phyloP scores from a whole-genome alignment of 2,888 invertebrate species.

The Ochlodes sylvanus region DNA sequence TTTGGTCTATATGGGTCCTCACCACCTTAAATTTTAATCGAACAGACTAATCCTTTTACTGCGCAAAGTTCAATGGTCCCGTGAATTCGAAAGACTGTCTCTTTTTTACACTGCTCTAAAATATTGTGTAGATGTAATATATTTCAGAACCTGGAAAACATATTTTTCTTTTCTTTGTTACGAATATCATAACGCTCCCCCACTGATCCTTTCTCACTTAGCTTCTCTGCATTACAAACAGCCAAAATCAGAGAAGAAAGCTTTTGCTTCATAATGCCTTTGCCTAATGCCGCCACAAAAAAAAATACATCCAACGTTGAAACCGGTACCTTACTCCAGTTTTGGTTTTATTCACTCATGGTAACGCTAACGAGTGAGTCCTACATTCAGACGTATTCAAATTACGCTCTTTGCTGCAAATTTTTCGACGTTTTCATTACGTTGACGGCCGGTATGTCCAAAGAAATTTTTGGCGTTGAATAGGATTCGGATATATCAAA shows the following conservation, averaged over 20 bases:
- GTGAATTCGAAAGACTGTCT: too few relatives aligned
- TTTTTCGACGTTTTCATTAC: slow-evolving; percentile 42
- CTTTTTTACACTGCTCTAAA: too few relatives aligned
- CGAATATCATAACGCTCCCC: too few relatives aligned
- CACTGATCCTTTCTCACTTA: too few relatives aligned
- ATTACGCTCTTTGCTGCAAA: slow-evolving; percentile 58
- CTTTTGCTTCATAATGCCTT: not conserved
- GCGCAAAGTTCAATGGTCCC: too few relatives aligned
- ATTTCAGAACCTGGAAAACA: too few relatives aligned
- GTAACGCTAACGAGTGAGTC: slow-evolving; percentile 59
- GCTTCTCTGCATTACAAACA: not conserved
- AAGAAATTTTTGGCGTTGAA: slow-evolving; percentile 38
- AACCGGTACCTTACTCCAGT: slow-evolving; percentile 42
- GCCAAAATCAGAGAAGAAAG: not conserved
- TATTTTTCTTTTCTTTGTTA: too few relatives aligned
- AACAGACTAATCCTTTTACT: too few relatives aligned
- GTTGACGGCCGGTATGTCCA: slow-evolving; percentile 35
- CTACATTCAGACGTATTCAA: slow-evolving; percentile 67
- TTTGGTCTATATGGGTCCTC: too few relatives aligned
- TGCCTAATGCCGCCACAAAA: not conserved
- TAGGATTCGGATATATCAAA: slow-evolving; percentile 37
- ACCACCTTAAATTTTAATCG: too few relatives aligned
- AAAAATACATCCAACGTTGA: slow-evolving; percentile 25
- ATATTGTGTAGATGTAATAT: too few relatives aligned
- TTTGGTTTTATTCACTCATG: slow-evolving; percentile 47